phyloP scores from a whole-genome alignment of 2,113 vertebrate genomes.

The Nannobrachium achirus region DNA sequence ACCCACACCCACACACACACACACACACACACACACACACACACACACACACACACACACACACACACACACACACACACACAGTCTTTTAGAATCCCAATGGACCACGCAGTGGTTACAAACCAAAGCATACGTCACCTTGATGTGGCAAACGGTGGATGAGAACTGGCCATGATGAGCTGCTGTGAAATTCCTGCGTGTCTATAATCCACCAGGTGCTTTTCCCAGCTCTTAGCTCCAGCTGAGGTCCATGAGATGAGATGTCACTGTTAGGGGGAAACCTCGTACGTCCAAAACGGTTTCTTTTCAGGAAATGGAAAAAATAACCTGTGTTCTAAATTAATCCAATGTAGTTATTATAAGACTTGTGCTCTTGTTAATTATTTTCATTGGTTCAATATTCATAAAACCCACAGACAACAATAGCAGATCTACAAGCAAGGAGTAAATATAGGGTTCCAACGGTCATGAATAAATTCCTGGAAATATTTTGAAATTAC shows the following conservation, averaged over 20 bases:
- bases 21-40: neutral
- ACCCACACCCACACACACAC: neutral
- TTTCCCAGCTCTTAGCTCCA: neutral
- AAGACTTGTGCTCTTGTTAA: too few relatives aligned
- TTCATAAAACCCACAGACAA: too few relatives aligned
- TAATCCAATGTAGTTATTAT: too few relatives aligned
- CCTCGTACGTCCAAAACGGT: too few relatives aligned
- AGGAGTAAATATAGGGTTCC: too few relatives aligned
- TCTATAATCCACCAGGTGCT: neutral
- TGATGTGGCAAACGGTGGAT: neutral
- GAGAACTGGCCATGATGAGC: conserved; percentile 6
- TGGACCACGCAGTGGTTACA: neutral
- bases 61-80: neutral
- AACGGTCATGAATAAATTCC: too few relatives aligned
- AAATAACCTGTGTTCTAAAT: too few relatives aligned
- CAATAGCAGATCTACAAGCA: too few relatives aligned
- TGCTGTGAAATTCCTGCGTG: neutral
- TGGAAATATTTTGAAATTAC: too few relatives aligned
- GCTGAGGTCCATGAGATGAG: neutral
- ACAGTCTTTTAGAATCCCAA: neutral
- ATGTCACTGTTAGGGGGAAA: too few relatives aligned
- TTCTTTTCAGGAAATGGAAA: too few relatives aligned
- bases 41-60: neutral
- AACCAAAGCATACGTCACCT: neutral
- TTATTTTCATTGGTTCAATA: too few relatives aligned